Conservation (phyloP, 2,888 invertebrate genomes). For the Acanthopleura granulata region DNA sequence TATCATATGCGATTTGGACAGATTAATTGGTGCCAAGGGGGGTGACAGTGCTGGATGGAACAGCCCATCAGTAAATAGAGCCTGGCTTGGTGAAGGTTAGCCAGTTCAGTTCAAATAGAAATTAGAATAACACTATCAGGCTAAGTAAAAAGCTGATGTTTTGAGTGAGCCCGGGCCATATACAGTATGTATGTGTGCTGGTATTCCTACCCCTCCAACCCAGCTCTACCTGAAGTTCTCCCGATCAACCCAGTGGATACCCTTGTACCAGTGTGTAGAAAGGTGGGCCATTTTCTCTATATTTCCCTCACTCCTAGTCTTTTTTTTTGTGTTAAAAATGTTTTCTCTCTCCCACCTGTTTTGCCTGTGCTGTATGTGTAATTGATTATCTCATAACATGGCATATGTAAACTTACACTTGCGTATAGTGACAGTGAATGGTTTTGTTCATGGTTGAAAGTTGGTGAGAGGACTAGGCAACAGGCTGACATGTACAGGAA, state of each 20-base stretch:
- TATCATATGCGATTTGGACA: slow-evolving; percentile 12
- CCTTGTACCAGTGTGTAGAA: slow-evolving; percentile 9
- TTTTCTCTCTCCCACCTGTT: no score
- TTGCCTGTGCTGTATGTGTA: no score
- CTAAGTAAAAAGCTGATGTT: slow-evolving; percentile 18
- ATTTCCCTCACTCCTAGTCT: neutral
- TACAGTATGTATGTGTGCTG: slow-evolving; percentile 19
- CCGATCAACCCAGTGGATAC: slow-evolving; percentile 18
- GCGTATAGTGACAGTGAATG: no score
- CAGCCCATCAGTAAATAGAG: slow-evolving; percentile 28
- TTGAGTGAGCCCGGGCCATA: neutral
- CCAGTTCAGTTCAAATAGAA: slow-evolving; percentile 19
- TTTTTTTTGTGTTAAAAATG: neutral
- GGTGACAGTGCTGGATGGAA: slow-evolving; percentile 31
- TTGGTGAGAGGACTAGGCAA: no score
- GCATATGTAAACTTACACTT: no score
- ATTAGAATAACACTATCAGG: slow-evolving; percentile 15
- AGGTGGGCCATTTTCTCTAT: slow-evolving; percentile 1
- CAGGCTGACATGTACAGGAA: no score
- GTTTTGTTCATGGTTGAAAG: no score
- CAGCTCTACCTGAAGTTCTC: slow-evolving; percentile 2
- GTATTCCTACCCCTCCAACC: slow-evolving; percentile 10
- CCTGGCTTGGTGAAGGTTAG: neutral
- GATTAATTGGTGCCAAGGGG: slow-evolving; percentile 33
- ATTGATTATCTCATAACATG: no score